phyloP scores from a whole-genome alignment of 1,140 invertebrate species.

The Tigriopus japonicus region DNA sequence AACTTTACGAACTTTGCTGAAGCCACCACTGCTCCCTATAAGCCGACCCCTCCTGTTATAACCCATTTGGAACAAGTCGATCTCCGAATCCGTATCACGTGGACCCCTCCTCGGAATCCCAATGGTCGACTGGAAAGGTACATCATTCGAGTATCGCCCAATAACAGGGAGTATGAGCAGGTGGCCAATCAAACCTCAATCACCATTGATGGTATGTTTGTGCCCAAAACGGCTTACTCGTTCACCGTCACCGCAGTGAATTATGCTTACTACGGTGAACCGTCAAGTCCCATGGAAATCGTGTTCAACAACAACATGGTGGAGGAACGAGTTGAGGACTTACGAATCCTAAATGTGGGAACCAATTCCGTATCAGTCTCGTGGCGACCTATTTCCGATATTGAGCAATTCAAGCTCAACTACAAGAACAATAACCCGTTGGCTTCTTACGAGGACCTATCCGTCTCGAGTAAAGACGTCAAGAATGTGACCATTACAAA shows the following conservation, averaged over 20 bases:
- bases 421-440: not conserved
- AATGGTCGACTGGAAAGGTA: slow-evolving; percentile 44
- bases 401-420: not conserved
- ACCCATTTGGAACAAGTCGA: slow-evolving; percentile 41
- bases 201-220: slow-evolving; percentile 30
- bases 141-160: slow-evolving; percentile 36
- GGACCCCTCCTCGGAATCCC: slow-evolving; percentile 40
- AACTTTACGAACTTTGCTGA: slow-evolving; percentile 12
- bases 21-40: slow-evolving; percentile 34
- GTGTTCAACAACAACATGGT: not conserved
- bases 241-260: slow-evolving; percentile 41
- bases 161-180: slow-evolving; percentile 18
- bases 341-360: not conserved
- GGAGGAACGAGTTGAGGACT: not conserved
- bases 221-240: slow-evolving; percentile 40
- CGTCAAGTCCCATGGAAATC: not conserved
- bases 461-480: not conserved
- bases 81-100: slow-evolving; percentile 40
- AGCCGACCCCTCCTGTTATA: slow-evolving; percentile 41
- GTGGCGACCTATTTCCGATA: not conserved
- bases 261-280: not conserved
- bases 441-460: not conserved
- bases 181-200: slow-evolving; percentile 26
- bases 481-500: too few species aligned
- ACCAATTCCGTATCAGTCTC: not conserved